A percentile compares a stretch with the other conserved stretches of the same genome.
phyloP scores from a whole-genome alignment of 2,113 vertebrate species.

The Panthera leo region DNA sequence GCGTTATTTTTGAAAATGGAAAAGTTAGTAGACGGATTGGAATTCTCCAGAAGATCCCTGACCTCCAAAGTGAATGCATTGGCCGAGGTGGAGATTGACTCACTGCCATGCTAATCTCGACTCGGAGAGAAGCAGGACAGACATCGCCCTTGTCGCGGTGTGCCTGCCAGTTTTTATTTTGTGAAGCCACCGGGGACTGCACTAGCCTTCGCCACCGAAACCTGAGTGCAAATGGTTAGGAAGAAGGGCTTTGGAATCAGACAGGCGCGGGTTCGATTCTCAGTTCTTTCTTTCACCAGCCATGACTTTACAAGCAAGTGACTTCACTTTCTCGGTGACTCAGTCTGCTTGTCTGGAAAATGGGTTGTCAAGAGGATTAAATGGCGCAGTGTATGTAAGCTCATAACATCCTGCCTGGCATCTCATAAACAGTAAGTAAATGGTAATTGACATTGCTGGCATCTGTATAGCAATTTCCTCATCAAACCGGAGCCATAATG shows the following conservation, averaged over 20 bases:
- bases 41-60: not conserved
- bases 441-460: not conserved
- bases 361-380: not conserved
- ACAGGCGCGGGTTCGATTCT: not conserved
- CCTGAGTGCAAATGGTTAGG: not conserved
- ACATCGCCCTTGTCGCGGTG: fast-evolving
- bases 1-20: not conserved
- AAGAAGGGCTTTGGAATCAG: not conserved
- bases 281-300: not conserved
- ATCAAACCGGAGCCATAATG: not conserved
- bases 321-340: not conserved
- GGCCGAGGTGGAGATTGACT: not conserved
- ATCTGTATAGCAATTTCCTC: not conserved
- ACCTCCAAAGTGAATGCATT: not conserved
- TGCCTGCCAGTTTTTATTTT: not conserved
- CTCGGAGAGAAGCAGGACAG: not conserved
- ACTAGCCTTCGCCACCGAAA: not conserved
- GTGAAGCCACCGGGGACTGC: not conserved
- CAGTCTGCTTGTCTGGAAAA: not conserved
- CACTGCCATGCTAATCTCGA: not conserved
- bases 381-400: not conserved
- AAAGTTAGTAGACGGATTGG: not conserved
- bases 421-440: not conserved
- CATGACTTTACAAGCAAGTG: not conserved
- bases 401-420: not conserved